Evolutionary conservation across 2,888 invertebrate genomes (phyloP), one percentile per base, ranked within the genome.

Genomic region (Vanessa cardui): DNA sequence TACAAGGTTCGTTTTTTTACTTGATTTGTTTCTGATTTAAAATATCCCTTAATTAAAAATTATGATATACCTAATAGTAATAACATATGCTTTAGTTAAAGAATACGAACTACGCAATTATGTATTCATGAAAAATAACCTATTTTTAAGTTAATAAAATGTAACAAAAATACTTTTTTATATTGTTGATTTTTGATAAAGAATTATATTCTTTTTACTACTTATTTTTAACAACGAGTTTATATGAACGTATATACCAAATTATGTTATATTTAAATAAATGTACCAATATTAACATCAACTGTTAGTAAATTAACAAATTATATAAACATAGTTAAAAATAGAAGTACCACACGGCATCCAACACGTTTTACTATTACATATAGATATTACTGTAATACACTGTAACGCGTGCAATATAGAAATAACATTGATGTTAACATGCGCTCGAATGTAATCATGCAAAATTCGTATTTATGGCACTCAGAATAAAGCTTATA

Each of bases 1-100:
- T 69, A 61, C 66, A 66, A 58, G 58, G 67, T 69, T 75, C 58
- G 59, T 65, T 18, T n/a, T n/a, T 56, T 18, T n/a, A n/a, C n/a
- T n/a, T n/a, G 3, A 31, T 56, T 9, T 3, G 9, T 47, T 47
- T 47, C n/a, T 0, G 47, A 47, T 47, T 47, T 47, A 6, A 7
- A 47, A 39, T 12, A 39, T 39, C 0, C 3, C 12, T 12, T 33
- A 33, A 2, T 33, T 8, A 9, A 0, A 0, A 12, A 39, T 8
- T 33, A n/a, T n/a, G n/a, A 33, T 6, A 7, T 7, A 7, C 0
- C 7, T 8, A 7, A 33, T 8, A 33, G 1, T 33, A 1, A 33
- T 33, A 33, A 33, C 9, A 12, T 39, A 12, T 39, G 39, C 12
- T 39, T 12, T 12, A 12, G 12, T 39, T 12, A 39, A 39, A 2